These are phyloP conservation scores for Chaitophorus viminalis DNA, from an alignment of 2,888 invertebrate genomes.

Conservation along the genomic window DNA sequence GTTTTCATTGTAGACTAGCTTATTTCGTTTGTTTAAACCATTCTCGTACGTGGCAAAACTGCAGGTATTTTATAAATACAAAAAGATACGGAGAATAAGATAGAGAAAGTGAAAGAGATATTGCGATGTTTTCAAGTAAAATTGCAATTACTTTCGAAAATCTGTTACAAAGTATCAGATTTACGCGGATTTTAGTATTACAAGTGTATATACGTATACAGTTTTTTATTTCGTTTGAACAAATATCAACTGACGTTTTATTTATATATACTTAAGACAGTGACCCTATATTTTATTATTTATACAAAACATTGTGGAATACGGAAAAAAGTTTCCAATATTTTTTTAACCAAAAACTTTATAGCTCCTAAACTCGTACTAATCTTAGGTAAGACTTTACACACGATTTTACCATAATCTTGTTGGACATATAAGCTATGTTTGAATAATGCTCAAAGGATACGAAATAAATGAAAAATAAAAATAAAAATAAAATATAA, in stretches of 20 bases:
- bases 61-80: no score
- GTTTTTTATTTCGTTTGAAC: background rate
- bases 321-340: background rate
- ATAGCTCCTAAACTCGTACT: background rate
- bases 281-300: slow-evolving; percentile 26
- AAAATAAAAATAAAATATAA: background rate
- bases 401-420: background rate
- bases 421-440: background rate
- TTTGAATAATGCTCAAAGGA: background rate
- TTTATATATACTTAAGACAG: background rate
- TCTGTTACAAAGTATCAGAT: background rate
- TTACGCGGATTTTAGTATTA: background rate
- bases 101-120: no score
- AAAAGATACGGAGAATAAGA: no score
- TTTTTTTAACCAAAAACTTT: slow-evolving; percentile 3
- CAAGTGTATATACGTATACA: no score
- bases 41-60: no score
- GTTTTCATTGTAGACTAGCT: no score
- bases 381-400: background rate
- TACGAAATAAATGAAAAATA: background rate
- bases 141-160: slow-evolving; percentile 3
- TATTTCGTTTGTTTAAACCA: no score
- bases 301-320: slow-evolving; percentile 1
- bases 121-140: background rate
- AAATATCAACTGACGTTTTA: background rate